Conservation (phyloP, 2,888 invertebrate genomes). For the Eupithecia subfuscata region DNA sequence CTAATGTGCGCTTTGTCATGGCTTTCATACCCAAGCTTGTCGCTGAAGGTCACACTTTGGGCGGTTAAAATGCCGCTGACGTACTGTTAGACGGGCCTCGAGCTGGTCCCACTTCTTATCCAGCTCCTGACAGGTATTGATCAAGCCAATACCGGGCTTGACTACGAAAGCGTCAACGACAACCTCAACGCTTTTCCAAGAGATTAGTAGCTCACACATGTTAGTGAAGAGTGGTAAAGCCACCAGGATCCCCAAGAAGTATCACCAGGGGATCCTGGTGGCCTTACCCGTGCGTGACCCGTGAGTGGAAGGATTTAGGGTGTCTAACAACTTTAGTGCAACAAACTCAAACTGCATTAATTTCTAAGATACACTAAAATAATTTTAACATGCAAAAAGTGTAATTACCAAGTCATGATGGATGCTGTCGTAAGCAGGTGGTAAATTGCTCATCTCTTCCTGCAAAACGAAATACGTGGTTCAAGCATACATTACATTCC, state of each 20-base stretch:
- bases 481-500: conserved; percentile 29
- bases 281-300: background rate
- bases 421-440: conserved; percentile 88
- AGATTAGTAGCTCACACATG: background rate
- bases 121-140: background rate
- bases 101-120: too few relatives aligned
- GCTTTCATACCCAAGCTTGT: too few relatives aligned
- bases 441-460: conserved; percentile 87
- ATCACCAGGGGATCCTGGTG: too few relatives aligned
- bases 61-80: too few relatives aligned
- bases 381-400: conserved; percentile 29
- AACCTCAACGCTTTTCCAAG: background rate
- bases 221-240: background rate
- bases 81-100: too few relatives aligned
- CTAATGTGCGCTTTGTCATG: too few relatives aligned
- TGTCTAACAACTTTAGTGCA: background rate
- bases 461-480: conserved; percentile 63
- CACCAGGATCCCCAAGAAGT: too few relatives aligned
- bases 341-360: background rate
- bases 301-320: background rate
- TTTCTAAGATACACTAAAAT: background rate
- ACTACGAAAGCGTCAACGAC: background rate
- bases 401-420: conserved; percentile 89
- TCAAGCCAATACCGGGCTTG: background rate
- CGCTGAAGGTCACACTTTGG: too few relatives aligned